Base-by-base conservation (phyloP, 2,113 vertebrate species). In the Alligator sinensis region DNA sequence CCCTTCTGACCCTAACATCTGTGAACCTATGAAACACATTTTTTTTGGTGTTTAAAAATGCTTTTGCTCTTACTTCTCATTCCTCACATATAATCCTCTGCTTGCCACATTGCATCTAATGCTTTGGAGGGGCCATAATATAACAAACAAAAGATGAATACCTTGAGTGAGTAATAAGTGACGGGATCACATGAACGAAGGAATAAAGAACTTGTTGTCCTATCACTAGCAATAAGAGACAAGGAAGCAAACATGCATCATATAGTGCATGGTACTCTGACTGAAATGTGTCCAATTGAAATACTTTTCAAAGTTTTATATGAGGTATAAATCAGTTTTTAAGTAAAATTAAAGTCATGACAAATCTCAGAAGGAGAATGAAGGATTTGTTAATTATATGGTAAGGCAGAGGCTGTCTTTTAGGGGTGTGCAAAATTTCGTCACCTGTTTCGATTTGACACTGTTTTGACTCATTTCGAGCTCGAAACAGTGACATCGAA, bases 301-400 rank as follows among this genome's bases (percentile, higher is more conserved):
- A 6, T 84, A 57, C 24, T 22, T 63, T 55, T 10, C 28, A 70
- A 21, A 13, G 4, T 0, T 1, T 38, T 54, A 72, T 5, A 60
- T 88, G 14, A 82, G 83, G 87, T 58, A 64, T 79, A 81, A 81
- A 47, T 89, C 38, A 79, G 47, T 6, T 59, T 78, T n/a, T 87
- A 47, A 84, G 34, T 30, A 88, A 90, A 88, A 62, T 28, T 63
- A 88, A 87, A 89, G 86, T 2, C 9, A 80, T 25, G 30, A n/a
- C 12, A 68, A 47, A 77, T 77, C 70, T 84, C 59, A 79, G 17
- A 72, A 74, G 59, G 5, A 84, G 12, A 93, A 62, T 54, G 84
- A 87, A 61, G 30, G 55, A 89, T 61, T 81, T 25, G 94, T 87
- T 91, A 93, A 89, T 89, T 88, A 88, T 70, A 30, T 19, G 47